phyloP scores from a whole-genome alignment of 2,888 invertebrate species.

The Tachystola acroxantha region DNA sequence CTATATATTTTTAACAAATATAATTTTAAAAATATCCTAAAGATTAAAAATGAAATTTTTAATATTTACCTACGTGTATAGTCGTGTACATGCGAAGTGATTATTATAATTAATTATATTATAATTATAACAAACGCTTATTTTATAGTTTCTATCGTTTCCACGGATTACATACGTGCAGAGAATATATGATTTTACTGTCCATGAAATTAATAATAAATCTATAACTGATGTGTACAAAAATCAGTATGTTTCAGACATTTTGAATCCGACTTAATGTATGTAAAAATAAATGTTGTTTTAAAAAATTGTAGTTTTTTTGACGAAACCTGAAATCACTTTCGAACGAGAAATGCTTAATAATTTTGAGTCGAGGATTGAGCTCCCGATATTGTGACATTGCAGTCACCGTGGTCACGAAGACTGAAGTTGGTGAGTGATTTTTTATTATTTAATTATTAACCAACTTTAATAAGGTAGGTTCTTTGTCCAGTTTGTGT shows the following conservation, averaged over 20 bases:
- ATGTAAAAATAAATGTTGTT: slow-evolving; percentile 79
- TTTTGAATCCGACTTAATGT: slow-evolving; percentile 79
- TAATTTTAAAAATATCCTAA: slow-evolving; percentile 69
- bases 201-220: slow-evolving; percentile 65
- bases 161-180: slow-evolving; percentile 52
- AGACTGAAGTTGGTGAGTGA: too few relatives aligned
- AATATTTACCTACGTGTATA: slow-evolving; percentile 72
- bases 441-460: too few relatives aligned
- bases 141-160: slow-evolving; percentile 59
- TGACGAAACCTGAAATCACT: too few relatives aligned
- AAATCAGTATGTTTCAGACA: slow-evolving; percentile 76
- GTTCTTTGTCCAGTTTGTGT: too few relatives aligned
- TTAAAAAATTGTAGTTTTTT: slow-evolving; percentile 64
- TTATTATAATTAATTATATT: too few relatives aligned
- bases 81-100: slow-evolving; percentile 62
- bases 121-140: slow-evolving; percentile 60
- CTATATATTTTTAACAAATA: slow-evolving; percentile 76
- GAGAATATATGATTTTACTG: slow-evolving; percentile 60
- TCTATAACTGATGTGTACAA: slow-evolving; percentile 74
- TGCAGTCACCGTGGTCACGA: too few relatives aligned
- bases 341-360: too few relatives aligned
- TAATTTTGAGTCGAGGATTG: too few relatives aligned
- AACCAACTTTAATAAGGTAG: too few relatives aligned
- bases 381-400: too few relatives aligned
- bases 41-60: slow-evolving; percentile 68